Conservation (phyloP, 53 echinoderm and acorn worm species). For the Luidia sarsii region DNA sequence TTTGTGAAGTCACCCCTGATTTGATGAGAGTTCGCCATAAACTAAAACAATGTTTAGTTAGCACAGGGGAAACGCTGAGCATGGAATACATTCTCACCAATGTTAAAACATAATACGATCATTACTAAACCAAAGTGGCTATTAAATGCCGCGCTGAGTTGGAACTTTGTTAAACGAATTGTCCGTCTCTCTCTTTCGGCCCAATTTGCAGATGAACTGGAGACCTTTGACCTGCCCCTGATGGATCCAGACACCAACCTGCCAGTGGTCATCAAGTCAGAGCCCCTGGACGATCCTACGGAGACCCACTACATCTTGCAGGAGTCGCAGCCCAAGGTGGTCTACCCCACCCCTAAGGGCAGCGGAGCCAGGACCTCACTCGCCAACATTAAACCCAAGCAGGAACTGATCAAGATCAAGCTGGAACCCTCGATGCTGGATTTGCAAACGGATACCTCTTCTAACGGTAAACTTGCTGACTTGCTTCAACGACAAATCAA, state of each 20-base stretch:
- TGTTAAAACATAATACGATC: too few species aligned
- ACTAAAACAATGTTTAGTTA: too few species aligned
- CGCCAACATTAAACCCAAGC: conserved; percentile 28
- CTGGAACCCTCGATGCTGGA: conserved; percentile 72
- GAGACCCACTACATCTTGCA: conserved; percentile 44
- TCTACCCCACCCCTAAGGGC: conserved; percentile 24
- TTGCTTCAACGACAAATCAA: too few species aligned
- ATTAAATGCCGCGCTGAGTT: too few species aligned
- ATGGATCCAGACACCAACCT: conserved; percentile 63
- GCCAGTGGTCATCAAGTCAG: conserved; percentile 36
- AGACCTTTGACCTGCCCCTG: conserved; percentile 61
- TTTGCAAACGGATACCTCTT: conserved; percentile 32
- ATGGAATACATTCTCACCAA: too few species aligned
- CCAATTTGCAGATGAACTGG: conserved; percentile 48
- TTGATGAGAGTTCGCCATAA: too few species aligned
- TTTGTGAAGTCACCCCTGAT: too few species aligned
- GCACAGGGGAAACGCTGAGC: too few species aligned
- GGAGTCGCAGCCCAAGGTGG: conserved; percentile 23
- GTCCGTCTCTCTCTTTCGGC: too few species aligned
- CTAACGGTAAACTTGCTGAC: conserved; percentile 46
- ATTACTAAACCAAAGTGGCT: too few species aligned
- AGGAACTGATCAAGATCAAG: conserved; percentile 62
- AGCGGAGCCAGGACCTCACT: background rate
- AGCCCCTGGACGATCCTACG: conserved; percentile 20
- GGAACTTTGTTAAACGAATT: too few species aligned